phyloP scores from a whole-genome alignment of 2,113 vertebrate species.

The Lanius collurio region DNA sequence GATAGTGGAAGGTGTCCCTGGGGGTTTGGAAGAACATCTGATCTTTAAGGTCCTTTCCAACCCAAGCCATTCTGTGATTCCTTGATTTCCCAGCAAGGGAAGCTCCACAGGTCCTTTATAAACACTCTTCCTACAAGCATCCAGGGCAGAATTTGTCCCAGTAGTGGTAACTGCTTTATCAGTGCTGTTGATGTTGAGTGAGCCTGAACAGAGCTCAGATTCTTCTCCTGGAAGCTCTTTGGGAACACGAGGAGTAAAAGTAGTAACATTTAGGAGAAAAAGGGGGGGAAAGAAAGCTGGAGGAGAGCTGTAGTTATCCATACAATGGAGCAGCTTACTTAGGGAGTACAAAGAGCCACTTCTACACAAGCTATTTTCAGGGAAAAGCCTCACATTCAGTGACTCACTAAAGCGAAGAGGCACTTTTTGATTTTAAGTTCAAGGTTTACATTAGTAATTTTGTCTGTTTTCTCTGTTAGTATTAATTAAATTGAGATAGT shows the following conservation, averaged over 20 bases:
- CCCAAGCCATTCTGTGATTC: neutral
- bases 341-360: slow-evolving; percentile 27
- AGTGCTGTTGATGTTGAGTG: neutral
- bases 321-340: slow-evolving; percentile 19
- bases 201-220: neutral
- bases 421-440: slow-evolving; percentile 74
- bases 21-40: neutral
- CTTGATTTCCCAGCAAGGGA: neutral
- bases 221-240: neutral
- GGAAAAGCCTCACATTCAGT: slow-evolving; percentile 3
- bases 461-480: slow-evolving; percentile 69
- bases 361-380: slow-evolving; percentile 6
- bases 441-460: slow-evolving; percentile 74
- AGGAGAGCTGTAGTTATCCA: neutral
- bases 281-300: rapidly evolving
- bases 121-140: neutral
- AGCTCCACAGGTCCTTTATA: neutral
- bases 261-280: neutral
- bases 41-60: neutral
- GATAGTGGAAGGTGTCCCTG: neutral
- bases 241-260: neutral
- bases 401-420: slow-evolving; percentile 22
- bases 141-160: neutral
- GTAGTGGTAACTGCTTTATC: neutral
- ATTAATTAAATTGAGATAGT: slow-evolving; percentile 74